Evolutionary conservation across 2,888 invertebrate species (phyloP), one percentile per base, ranked within the genome.

Genomic region (Lasius platythorax): DNA sequence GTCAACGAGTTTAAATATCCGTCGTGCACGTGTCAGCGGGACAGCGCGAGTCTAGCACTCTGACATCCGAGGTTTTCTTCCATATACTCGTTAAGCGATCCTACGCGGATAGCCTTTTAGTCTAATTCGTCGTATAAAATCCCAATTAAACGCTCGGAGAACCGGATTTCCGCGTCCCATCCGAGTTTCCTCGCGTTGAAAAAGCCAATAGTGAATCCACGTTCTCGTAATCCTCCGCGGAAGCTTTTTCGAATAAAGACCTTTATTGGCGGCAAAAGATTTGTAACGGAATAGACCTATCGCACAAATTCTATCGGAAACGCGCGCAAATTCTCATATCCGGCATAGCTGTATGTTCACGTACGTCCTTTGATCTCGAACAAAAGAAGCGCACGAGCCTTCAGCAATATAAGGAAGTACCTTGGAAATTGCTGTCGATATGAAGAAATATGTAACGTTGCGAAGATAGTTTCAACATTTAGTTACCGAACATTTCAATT

Each of bases 41-140:
- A 61, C 68, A 28, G 73, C 61, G 61, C 72, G 46, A 40, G 23
- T 15, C 23, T n/a, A 53, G 15, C n/a, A 53, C 53, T 53, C 37
- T n/a, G 58, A 72, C 58, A 28, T 79, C 46, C 79, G 61, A 61
- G 73, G 23, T 50, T 81, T 81, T 73, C 73, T 81, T 73, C 23
- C 46, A 73, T 81, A 73, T 81, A 73, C 46, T 81, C 73, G 79
- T 81, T 81, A 81, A 61, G 61, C 43, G 73, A 73, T 61, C 79
- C 79, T 74, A 85, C 83, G 83, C 88, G 89, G 87, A 91, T 91
- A 87, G 88, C 92, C 91, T 92, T 92, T 92, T 93, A 93, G 92
- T 91, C 92, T 92, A 92, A 93, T 93, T 91, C 90, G 58, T 90
- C 86, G 91, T 86, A 92, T 93, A 92, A 93, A 92, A 92, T 92